Conservation (phyloP, 2,113 vertebrate species). For the Excalfactoria chinensis region DNA sequence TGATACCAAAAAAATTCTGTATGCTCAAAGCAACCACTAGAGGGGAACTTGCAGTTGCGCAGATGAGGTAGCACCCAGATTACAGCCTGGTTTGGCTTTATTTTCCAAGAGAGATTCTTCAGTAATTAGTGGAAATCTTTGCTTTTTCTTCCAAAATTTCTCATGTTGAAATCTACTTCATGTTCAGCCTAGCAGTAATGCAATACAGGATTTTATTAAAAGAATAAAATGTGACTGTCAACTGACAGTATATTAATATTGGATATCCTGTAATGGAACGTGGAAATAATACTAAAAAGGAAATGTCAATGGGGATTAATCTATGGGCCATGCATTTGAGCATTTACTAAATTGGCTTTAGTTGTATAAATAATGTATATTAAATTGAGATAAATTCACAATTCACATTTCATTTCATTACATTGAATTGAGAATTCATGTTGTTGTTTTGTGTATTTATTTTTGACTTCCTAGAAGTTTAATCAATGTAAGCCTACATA, state of each 20-base stretch:
- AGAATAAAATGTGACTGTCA: slow-evolving; percentile 53
- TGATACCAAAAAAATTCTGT: neutral
- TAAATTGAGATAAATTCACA: slow-evolving; percentile 71
- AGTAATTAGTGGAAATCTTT: neutral
- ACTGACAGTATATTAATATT: slow-evolving; percentile 29
- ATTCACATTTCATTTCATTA: slow-evolving; percentile 62
- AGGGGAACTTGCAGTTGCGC: neutral
- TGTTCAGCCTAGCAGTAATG: neutral
- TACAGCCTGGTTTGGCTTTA: neutral
- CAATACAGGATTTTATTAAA: slow-evolving; percentile 50
- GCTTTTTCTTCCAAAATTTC: slow-evolving; percentile 18
- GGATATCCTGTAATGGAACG: slow-evolving; percentile 46
- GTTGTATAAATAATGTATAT: slow-evolving; percentile 53
- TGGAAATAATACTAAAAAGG: slow-evolving; percentile 45
- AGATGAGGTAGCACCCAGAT: neutral
- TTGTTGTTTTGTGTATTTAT: slow-evolving; percentile 39
- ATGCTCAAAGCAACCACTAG: neutral
- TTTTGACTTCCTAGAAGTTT: slow-evolving; percentile 50
- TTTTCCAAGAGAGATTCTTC: neutral
- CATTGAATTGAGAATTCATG: slow-evolving; percentile 45
- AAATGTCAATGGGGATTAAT: slow-evolving; percentile 73
- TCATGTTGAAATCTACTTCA: slow-evolving; percentile 41
- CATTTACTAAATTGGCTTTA: slow-evolving; percentile 38
- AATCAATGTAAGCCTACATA: slow-evolving; percentile 57
- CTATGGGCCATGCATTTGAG: slow-evolving; percentile 37